Conservation (phyloP, 2,797 vertebrate genomes). For the Bovichtus diacanthus region DNA sequence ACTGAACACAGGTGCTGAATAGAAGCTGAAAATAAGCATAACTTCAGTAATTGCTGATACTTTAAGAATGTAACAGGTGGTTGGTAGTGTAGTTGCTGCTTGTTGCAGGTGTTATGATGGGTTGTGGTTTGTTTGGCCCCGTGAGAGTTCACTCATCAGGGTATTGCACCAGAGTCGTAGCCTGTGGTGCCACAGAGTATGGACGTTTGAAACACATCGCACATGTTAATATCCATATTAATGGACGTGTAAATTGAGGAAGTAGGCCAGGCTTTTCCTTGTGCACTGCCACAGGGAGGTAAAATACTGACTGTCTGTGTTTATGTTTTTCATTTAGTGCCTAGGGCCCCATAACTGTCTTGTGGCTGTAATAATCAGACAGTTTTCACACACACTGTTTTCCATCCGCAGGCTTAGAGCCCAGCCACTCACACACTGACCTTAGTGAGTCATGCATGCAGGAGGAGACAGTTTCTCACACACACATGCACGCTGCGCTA, state of each 20-base stretch:
- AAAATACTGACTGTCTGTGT: conserved; percentile 45
- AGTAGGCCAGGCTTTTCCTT: conserved; percentile 5
- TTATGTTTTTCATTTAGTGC: conserved; percentile 53
- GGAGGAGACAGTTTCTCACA: conserved; percentile 38
- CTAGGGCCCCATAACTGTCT: conserved; percentile 34
- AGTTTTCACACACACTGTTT: conserved; percentile 59
- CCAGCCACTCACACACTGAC: conserved; percentile 46
- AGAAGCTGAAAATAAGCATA: conserved; percentile 30
- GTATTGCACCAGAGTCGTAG: conserved; percentile 75
- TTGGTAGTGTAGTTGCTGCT: conserved; percentile 38
- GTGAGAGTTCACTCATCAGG: conserved; percentile 62
- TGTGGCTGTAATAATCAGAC: conserved; percentile 48
- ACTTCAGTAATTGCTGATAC: conserved; percentile 56
- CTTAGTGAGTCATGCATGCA: conserved; percentile 74
- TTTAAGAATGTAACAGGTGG: conserved; percentile 80
- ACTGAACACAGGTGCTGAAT: background rate
- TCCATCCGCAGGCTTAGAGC: conserved; percentile 42
- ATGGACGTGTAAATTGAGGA: conserved; percentile 36
- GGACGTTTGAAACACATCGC: conserved; percentile 56
- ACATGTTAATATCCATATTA: conserved; percentile 42
- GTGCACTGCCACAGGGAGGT: conserved; percentile 25
- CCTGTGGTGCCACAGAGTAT: conserved; percentile 41
- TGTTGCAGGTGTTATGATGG: conserved; percentile 78
- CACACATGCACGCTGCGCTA: conserved; percentile 2
- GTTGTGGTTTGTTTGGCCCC: conserved; percentile 74